Conservation (phyloP, 2,888 invertebrate species). For the Nemapogon koenigi region DNA sequence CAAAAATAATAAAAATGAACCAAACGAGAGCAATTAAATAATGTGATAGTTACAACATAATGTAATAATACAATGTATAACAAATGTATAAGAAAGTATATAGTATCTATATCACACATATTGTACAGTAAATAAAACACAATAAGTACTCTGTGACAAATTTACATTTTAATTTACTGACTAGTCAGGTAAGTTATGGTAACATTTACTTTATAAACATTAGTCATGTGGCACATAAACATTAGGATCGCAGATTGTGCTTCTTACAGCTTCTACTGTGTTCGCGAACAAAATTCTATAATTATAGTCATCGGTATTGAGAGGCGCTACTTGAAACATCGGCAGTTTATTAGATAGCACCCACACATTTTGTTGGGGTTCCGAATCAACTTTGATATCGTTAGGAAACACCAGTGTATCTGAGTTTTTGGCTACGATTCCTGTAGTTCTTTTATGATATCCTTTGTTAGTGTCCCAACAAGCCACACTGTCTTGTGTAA, state of each 20-base stretch:
- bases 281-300: conserved; percentile 76
- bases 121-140: too few relatives aligned
- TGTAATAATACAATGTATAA: too few relatives aligned
- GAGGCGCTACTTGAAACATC: conserved; percentile 70
- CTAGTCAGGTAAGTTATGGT: too few relatives aligned
- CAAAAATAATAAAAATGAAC: too few relatives aligned
- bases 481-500: conserved; percentile 75
- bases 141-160: too few relatives aligned
- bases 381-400: conserved; percentile 78
- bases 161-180: too few relatives aligned
- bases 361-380: conserved; percentile 74
- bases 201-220: too few relatives aligned
- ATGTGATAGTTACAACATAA: too few relatives aligned
- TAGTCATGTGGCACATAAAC: conserved; percentile 5
- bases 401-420: conserved; percentile 79
- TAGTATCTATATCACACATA: too few relatives aligned
- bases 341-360: conserved; percentile 78
- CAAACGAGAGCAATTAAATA: too few relatives aligned
- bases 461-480: conserved; percentile 82
- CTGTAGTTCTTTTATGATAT: conserved; percentile 68
- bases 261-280: conserved; percentile 66
- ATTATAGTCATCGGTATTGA: conserved; percentile 71
- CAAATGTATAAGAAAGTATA: too few relatives aligned
- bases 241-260: conserved; percentile 74
- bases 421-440: conserved; percentile 66